These are phyloP conservation scores for Aldrovandia affinis DNA, from an alignment of 2,797 vertebrate species.

Conservation along the genomic window DNA sequence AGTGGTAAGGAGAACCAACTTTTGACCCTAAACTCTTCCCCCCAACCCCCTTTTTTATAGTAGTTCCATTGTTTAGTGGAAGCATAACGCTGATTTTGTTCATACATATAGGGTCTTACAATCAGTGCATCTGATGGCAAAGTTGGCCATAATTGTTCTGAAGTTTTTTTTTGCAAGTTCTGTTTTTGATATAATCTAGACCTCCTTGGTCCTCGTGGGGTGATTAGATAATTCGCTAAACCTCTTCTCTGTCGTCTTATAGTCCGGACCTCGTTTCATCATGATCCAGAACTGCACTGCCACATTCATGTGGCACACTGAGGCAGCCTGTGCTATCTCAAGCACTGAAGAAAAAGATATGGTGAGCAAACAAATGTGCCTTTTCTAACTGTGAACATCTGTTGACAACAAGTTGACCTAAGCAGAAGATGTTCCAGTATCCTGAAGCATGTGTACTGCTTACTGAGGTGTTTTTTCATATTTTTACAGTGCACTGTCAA, in stretches of 20 bases:
- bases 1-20: slow-evolving; percentile 69
- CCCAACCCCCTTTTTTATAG: neutral
- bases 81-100: neutral
- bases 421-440: neutral
- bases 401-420: neutral
- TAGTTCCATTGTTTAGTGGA: neutral
- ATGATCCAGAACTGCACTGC: slow-evolving; percentile 82
- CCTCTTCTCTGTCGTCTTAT: slow-evolving; percentile 38
- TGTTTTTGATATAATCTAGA: neutral
- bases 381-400: neutral
- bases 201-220: too few relatives aligned
- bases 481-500: slow-evolving; percentile 79
- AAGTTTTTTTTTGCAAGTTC: neutral
- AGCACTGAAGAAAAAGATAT: slow-evolving; percentile 70
- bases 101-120: neutral
- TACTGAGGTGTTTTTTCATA: neutral
- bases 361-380: slow-evolving; percentile 63
- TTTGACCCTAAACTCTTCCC: neutral
- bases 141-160: neutral
- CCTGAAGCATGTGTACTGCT: neutral
- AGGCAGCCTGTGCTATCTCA: slow-evolving; percentile 86
- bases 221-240: neutral
- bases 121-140: neutral
- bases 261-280: slow-evolving; percentile 84
- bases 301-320: slow-evolving; percentile 89